Base-by-base conservation (phyloP, 2,113 vertebrate genomes). In the Theristicus caerulescens region DNA sequence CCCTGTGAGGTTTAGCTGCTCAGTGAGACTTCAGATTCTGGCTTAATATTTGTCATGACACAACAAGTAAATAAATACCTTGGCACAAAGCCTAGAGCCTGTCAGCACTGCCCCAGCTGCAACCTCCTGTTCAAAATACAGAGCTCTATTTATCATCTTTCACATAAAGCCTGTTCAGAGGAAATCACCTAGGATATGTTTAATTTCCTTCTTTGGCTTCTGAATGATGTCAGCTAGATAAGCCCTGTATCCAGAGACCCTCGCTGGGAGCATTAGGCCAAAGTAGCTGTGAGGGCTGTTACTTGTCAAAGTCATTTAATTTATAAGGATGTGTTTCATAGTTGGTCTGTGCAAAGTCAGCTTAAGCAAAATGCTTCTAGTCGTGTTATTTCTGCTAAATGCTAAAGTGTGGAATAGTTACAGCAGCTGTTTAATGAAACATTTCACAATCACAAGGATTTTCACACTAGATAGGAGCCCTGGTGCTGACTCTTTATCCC, bases 21-120 rank as follows among this genome's bases (percentile, higher is more conserved):
- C 6, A 2, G 34, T 27, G n/a, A 94, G 74, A 67, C 40, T 94
- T 96, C 77, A 85, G 51, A 85, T 76, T 84, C 83, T 85, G 69
- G 49, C 20, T 80, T 92, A 93, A 71, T 95, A 92, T 94, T 92
- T 96, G 74, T 73, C 88, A 73, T 85, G 88, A 94, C 90, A 93
- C 49, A 84, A 83, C 34, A 91, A 96, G 90, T 95, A 96, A 97
- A 95, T 92, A 97, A 96, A 96, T 89, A 91, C 54, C 34, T 93
- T 96, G 97, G 94, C 94, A 87, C 31, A 64, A 79, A 84, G 73
- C 97, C 97, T 94, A 29, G 58, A 94, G 58, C 46, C 70, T 89
- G 95, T 96, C 97, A 94, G 52, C 55, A 16, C 51, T 90, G 62
- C 57, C 83, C 62, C 73, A 59, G 70, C 55, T 94, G 69, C 70